Evolutionary conservation across 2,797 vertebrate genomes (phyloP), one percentile per base, ranked within the genome.

Genomic region (Scolopax bukidnonensis): DNA sequence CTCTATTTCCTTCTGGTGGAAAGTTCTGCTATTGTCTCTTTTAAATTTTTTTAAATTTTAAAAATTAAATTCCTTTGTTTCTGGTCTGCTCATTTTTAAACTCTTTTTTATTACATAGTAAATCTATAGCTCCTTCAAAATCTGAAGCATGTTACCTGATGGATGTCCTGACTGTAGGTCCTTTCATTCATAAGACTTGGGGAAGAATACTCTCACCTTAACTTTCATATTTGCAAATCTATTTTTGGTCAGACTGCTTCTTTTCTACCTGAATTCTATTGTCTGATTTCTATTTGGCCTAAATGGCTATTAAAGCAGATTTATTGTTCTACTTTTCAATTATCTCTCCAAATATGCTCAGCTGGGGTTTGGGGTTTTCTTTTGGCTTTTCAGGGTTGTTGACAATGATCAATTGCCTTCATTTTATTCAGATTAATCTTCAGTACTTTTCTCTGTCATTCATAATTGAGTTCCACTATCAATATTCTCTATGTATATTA

Each of bases 351-450:
- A 80, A 93, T 93, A 84, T 57, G 57, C n/a, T 84, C 40, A 95
- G n/a, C 11, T 81, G 38, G 19, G 20, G 5, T 23, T 54, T 38
- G 11, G 4, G 5, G 0, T 24, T 40, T 9, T 53, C 51, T 27
- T 47, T 65, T 28, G 5, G 5, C 14, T 65, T 83, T 92, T 59
- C 5, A 48, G 56, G 2, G 28, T 27, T 20, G 12, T 61, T 93
- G 89, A 68, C 79, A 95, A 21, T 94, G 76, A 94, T 91, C 56
- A 83, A 78, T 86, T 40, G 23, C 16, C 43, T 94, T 92, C 32
- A 95, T 91, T 95, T 94, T 84, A 75, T 41, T 93, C 88, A 81
- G 59, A 93, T 92, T 95, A 90, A 96, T 96, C 94, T 92, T 80
- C 63, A 68, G 30, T 71, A 64, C 38, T 88, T 93, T 79, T 79